phyloP scores from a whole-genome alignment of 2,113 vertebrate genomes.

The Oryzias woworae region DNA sequence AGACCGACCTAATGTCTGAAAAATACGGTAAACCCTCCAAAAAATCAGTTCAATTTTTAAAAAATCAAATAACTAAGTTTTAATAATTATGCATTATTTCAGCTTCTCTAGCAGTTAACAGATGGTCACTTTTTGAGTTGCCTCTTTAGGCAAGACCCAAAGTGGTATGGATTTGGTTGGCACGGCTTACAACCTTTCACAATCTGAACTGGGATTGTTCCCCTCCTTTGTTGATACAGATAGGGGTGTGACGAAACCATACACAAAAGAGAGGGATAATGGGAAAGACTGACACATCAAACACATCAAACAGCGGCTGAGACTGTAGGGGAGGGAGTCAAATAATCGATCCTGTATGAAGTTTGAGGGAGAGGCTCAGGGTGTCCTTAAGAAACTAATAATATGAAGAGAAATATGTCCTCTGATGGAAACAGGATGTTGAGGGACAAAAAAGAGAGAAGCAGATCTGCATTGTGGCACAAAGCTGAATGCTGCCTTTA shows the following conservation, averaged over 20 bases:
- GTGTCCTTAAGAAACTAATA: slow-evolving; percentile 16
- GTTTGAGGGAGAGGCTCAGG: slow-evolving; percentile 10
- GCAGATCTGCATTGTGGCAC: slow-evolving; percentile 64
- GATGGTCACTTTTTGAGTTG: slow-evolving; percentile 20
- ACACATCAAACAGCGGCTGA: slow-evolving; percentile 18
- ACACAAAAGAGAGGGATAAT: slow-evolving; percentile 3
- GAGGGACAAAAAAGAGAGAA: slow-evolving; percentile 18
- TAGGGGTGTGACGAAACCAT: slow-evolving; percentile 14
- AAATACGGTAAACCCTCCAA: too few species aligned
- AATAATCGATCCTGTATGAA: slow-evolving; percentile 10
- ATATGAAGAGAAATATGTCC: slow-evolving; percentile 19
- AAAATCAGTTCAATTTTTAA: too few species aligned
- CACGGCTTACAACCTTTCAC: slow-evolving; percentile 40
- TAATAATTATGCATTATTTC: background rate
- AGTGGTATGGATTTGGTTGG: slow-evolving; percentile 9
- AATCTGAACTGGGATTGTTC: slow-evolving; percentile 28
- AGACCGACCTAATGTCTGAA: too few species aligned
- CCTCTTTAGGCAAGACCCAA: slow-evolving; percentile 8
- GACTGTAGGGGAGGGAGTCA: background rate
- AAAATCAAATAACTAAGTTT: too few species aligned
- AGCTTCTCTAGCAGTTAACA: slow-evolving; percentile 3
- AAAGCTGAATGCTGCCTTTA: slow-evolving; percentile 77
- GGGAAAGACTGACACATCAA: slow-evolving; percentile 17
- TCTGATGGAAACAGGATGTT: slow-evolving; percentile 38
- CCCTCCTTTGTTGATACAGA: slow-evolving; percentile 34